Percentiles rank a stretch among this genome's conserved stretches.
Conservation (phyloP, 2,113 vertebrate species). For the Narcine bancroftii region DNA sequence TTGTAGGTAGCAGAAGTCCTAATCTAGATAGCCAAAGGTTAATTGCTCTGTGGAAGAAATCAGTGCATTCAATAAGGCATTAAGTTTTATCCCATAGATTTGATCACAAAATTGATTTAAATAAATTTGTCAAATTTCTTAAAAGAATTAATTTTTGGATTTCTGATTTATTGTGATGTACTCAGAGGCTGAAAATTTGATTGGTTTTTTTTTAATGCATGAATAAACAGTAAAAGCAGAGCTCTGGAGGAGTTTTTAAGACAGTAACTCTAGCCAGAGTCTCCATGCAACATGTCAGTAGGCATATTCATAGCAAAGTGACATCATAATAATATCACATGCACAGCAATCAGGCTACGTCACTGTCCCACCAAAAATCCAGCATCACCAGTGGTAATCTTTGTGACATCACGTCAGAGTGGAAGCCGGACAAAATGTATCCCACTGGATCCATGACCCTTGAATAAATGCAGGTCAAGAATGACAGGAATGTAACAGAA, state of each 20-base stretch:
- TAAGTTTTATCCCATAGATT: not conserved
- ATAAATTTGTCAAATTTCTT: not conserved
- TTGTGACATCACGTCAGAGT: not conserved
- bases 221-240: not conserved
- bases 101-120: not conserved
- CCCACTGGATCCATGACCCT: not conserved
- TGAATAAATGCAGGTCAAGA: not conserved
- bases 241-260: not conserved
- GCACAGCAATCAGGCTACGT: not conserved
- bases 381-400: not conserved
- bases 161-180: not conserved
- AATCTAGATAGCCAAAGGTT: not conserved
- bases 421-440: not conserved
- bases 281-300: not conserved
- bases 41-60: not conserved
- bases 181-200: not conserved
- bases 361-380: not conserved
- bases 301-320: not conserved
- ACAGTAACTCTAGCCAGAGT: not conserved
- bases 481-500: not conserved
- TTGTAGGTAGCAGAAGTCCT: not conserved
- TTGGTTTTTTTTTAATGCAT: not conserved
- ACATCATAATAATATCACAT: not conserved
- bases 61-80: not conserved
- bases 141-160: not conserved